Conservation (phyloP, 2,888 invertebrate species). For the Sialis lutaria region DNA sequence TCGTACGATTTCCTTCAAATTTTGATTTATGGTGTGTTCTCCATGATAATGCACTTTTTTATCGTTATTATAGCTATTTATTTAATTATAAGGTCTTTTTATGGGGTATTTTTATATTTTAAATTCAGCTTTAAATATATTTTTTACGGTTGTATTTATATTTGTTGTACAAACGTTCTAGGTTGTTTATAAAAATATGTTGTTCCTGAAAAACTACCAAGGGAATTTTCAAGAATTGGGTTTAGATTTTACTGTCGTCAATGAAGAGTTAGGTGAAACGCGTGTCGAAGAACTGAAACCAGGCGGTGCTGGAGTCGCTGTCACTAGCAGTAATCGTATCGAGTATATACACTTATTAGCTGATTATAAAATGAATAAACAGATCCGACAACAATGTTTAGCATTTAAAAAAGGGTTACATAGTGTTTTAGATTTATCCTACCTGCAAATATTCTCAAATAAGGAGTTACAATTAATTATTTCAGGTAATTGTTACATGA, state of each 20-base stretch:
- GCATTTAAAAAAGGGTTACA: slow-evolving; percentile 82
- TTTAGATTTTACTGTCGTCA: slow-evolving; percentile 83
- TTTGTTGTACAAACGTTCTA: too few relatives aligned
- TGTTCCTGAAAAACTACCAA: slow-evolving; percentile 69
- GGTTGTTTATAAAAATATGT: slow-evolving; percentile 66
- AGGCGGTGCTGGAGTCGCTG: slow-evolving; percentile 76
- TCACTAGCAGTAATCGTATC: slow-evolving; percentile 81
- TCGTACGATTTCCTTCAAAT: too few relatives aligned
- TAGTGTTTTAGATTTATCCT: slow-evolving; percentile 78
- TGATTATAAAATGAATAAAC: slow-evolving; percentile 86
- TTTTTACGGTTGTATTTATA: too few relatives aligned
- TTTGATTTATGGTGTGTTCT: too few relatives aligned
- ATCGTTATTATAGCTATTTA: too few relatives aligned
- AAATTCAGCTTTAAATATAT: too few relatives aligned
- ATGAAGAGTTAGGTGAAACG: slow-evolving; percentile 79
- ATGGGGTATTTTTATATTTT: too few relatives aligned
- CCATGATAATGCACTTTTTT: too few relatives aligned
- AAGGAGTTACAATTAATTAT: slow-evolving; percentile 93
- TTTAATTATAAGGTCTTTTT: too few relatives aligned
- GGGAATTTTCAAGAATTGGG: slow-evolving; percentile 78
- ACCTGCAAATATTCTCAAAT: slow-evolving; percentile 89
- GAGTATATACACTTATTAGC: slow-evolving; percentile 95
- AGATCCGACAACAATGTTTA: slow-evolving; percentile 69
- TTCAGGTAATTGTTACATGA: slow-evolving; percentile 33
- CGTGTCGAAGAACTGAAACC: slow-evolving; percentile 81